Base-by-base conservation (phyloP, 2,797 vertebrate genomes). In the Heterohyrax brucei region DNA sequence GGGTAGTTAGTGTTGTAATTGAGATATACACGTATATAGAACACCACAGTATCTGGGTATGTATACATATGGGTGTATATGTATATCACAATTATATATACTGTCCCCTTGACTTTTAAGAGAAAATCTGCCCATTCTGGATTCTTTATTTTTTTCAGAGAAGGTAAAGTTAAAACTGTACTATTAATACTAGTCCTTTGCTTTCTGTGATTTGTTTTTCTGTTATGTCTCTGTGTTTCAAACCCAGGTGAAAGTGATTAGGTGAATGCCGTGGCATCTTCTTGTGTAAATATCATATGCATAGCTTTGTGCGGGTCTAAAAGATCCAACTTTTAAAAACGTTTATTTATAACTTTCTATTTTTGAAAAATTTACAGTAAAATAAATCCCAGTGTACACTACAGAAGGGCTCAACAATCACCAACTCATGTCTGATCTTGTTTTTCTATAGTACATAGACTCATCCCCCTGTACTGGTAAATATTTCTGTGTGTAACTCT, bases 221-320 rank as follows among this genome's bases (percentile, higher is more conserved):
- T 77, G 21, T 26, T 62, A 0, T 80, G 95, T 94, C 78, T 95
- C 33, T 90, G 68, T 59, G 64, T 96, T 89, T 72, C 96, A 93
- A 94, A 39, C 39, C 19, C 64, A 91, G 22, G 30, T 91, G 91
- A 89, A 28, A 91, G 96, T 93, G 96, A 22, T 93, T 95, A 87
- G 10, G 21, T 66, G 44, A 91, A 48, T 84, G 73, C 8, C 79
- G 13, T 28, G 10, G 10, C 24, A 33, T 22, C 13, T 81, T 85
- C 19, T 1, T 83, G 70, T 72, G 6, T 95, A 81, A 92, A 73
- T 89, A 87, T 80, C 68, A 75, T 56, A 48, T n/a, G n/a, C 1
- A 0, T 86, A 56, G 33, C 19, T 66, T 10, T 92, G 21, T 44
- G 30, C 78, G 39, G 48, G 24, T 89, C 21, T 92, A 82, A 87